Conservation (phyloP, 2,113 vertebrate genomes). For the Typhlomys cinereus region DNA sequence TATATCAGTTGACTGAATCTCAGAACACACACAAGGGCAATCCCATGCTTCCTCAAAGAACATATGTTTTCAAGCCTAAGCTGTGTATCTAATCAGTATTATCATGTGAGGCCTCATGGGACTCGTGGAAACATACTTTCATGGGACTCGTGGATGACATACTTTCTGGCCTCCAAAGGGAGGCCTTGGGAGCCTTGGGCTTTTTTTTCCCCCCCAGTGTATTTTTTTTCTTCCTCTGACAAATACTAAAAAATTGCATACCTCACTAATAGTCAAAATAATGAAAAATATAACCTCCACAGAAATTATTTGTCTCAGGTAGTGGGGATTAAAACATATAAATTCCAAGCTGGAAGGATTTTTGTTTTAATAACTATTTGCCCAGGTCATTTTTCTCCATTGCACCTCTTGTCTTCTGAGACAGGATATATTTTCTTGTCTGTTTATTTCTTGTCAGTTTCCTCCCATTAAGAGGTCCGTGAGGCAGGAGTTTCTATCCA, state of each 20-base stretch:
- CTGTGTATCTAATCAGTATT: constrained; percentile 33
- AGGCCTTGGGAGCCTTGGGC: not conserved
- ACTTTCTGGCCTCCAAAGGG: not conserved
- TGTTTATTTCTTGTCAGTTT: not conserved
- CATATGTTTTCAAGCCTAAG: constrained; percentile 1
- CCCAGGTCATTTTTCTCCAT: constrained; percentile 20
- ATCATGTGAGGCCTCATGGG: constrained; percentile 14
- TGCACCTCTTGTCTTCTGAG: constrained; percentile 12
- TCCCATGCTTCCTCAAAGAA: constrained; percentile 17
- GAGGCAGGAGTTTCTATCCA: not conserved
- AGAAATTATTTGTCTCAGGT: constrained; percentile 18
- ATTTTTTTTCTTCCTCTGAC: constrained; percentile 19
- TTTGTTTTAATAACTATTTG: constrained; percentile 25
- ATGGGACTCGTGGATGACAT: not conserved
- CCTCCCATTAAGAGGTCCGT: not conserved
- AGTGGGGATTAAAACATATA: not conserved
- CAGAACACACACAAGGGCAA: not conserved
- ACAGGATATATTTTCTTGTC: constrained; percentile 6
- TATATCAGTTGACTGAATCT: not conserved
- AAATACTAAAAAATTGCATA: constrained; percentile 26
- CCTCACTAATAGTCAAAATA: constrained; percentile 44
- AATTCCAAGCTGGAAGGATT: constrained; percentile 2
- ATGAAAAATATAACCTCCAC: not conserved
- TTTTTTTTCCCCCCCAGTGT: not conserved
- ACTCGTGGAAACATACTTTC: not conserved